Conservation (phyloP, 1,140 invertebrate species). For the Caenorhabditis elegans region WBcel235 BX284604.4:6468001-6468500, state of each 20-base stretch:
- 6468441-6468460: too few species aligned
- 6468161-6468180: too few species aligned
- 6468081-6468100: constrained; percentile 37
- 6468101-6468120: constrained; percentile 25
- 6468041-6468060: neutral
- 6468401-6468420: too few species aligned
- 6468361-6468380: neutral
- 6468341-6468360: too few species aligned
- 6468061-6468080: constrained; percentile 43
- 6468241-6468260: constrained; percentile 39
- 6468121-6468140: constrained; percentile 45
- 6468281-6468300: constrained; percentile 33
- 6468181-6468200: neutral
- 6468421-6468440: too few species aligned
- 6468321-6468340: constrained; percentile 18
- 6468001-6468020: constrained; percentile 35
- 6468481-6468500: too few species aligned
- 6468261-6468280: constrained; percentile 23
- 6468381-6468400: neutral
- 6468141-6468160: too few species aligned
- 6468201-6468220: neutral
- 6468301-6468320: constrained; percentile 37
- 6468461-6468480: too few species aligned
- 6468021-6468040: neutral
- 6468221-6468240: constrained; percentile 38